Conservation (phyloP, 1,140 invertebrate species). For the Heliothis virescens region DNA sequence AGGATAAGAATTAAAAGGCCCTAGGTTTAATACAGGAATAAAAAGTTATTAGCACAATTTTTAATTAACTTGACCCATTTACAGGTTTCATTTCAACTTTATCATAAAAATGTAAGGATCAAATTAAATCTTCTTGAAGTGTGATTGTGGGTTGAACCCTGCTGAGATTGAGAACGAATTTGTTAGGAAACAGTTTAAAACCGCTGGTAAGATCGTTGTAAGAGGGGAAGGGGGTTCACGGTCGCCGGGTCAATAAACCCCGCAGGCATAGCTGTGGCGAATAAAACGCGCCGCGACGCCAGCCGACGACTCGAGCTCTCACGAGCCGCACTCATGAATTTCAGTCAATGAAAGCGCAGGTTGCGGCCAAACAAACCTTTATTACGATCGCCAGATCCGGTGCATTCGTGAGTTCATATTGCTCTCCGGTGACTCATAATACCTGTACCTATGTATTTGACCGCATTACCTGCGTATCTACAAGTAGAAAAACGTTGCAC, state of each 20-base stretch:
- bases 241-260: conserved; percentile 78
- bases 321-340: conserved; percentile 52
- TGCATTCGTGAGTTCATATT: conserved; percentile 50
- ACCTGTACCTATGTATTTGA: conserved; percentile 29
- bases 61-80: no score
- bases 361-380: conserved; percentile 51
- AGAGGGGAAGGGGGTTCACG: conserved; percentile 67
- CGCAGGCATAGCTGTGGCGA: conserved; percentile 58
- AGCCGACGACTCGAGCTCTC: conserved; percentile 7
- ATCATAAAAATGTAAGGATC: no score
- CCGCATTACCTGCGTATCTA: conserved; percentile 39
- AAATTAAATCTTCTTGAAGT: no score
- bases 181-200: conserved; percentile 35
- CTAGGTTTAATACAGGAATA: no score
- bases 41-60: no score
- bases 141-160: background rate
- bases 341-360: conserved; percentile 55
- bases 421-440: conserved; percentile 48
- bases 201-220: conserved; percentile 28
- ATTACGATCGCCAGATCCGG: conserved; percentile 51
- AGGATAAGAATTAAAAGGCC: background rate
- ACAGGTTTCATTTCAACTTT: no score
- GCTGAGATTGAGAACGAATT: conserved; percentile 16
- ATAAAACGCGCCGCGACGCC: conserved; percentile 52
- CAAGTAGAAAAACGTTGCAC: conserved; percentile 34